Percentiles rank a stretch among this genome's conserved stretches.
These are phyloP conservation scores for Phyllostomus hastatus DNA, from an alignment of 2,113 vertebrate genomes.

Conservation along the genomic window DNA sequence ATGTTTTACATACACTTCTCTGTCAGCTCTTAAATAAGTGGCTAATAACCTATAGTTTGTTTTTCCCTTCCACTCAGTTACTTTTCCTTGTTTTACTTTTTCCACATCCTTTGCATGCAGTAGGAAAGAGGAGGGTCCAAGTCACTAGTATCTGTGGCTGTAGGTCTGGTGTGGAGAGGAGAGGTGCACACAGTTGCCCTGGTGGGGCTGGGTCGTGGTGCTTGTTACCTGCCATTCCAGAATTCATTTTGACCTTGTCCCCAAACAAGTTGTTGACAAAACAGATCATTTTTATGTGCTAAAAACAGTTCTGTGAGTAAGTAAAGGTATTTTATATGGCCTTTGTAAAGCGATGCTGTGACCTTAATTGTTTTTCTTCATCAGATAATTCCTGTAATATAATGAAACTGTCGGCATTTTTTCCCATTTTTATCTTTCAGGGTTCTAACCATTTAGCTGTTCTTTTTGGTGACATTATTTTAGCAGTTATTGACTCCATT, in stretches of 20 bases:
- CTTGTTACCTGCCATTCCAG: not conserved
- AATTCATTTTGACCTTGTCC: not conserved
- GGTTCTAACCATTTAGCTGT: constrained; percentile 82
- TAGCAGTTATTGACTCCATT: constrained; percentile 87
- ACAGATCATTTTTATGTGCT: not conserved
- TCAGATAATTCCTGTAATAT: not conserved
- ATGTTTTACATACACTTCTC: not conserved
- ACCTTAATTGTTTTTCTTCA: constrained; percentile 6
- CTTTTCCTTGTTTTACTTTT: not conserved
- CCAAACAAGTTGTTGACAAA: not conserved
- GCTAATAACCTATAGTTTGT: not conserved
- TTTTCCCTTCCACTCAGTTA: not conserved
- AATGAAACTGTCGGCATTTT: not conserved
- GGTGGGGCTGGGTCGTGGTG: not conserved
- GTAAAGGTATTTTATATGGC: not conserved
- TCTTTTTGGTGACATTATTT: constrained; percentile 83
- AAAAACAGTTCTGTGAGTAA: not conserved
- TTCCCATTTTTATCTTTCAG: constrained; percentile 75
- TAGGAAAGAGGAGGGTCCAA: not conserved
- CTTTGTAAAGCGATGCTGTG: not conserved
- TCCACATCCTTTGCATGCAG: not conserved
- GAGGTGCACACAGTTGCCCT: not conserved
- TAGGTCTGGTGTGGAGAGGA: not conserved
- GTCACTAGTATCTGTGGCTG: not conserved
- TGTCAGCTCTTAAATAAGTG: not conserved